Conservation (phyloP, 2,888 invertebrate species). For the Drosophila neonasuta region DNA sequence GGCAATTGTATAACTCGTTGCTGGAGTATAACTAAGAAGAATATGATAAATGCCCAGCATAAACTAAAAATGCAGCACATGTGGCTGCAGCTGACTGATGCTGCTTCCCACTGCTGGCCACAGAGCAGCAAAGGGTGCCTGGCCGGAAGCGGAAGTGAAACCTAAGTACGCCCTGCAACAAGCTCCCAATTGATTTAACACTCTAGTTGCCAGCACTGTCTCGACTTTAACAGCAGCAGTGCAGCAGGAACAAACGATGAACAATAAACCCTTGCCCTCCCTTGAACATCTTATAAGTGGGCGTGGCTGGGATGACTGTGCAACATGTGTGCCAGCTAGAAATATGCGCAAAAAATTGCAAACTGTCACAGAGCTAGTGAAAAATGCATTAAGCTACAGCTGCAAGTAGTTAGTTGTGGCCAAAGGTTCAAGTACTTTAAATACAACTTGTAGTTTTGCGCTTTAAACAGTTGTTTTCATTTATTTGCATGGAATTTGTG, state of each 20-base stretch:
- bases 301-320: slow-evolving; percentile 37
- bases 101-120: slow-evolving; percentile 39
- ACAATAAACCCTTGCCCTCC: slow-evolving; percentile 52
- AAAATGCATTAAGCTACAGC: slow-evolving; percentile 33
- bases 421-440: slow-evolving; percentile 7
- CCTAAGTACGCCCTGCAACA: slow-evolving; percentile 69
- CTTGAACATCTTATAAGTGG: slow-evolving; percentile 3
- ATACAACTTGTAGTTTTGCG: background rate
- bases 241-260: slow-evolving; percentile 21
- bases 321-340: slow-evolving; percentile 63
- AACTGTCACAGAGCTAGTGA: slow-evolving; percentile 52
- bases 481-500: background rate
- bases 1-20: background rate
- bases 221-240: slow-evolving; percentile 22
- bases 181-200: slow-evolving; percentile 78
- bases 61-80: slow-evolving; percentile 52
- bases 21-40: slow-evolving; percentile 2
- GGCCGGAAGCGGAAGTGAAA: slow-evolving; percentile 59
- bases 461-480: background rate
- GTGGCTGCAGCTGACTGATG: slow-evolving; percentile 48
- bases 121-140: background rate
- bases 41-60: slow-evolving; percentile 62
- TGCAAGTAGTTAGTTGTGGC: slow-evolving; percentile 16
- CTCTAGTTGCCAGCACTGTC: slow-evolving; percentile 45
- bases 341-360: slow-evolving; percentile 61